A percentile compares a stretch with the other conserved stretches of the same genome.
These are phyloP conservation scores for Pyrocoelia pectoralis DNA, from an alignment of 2,888 invertebrate genomes.

Conservation along the genomic window DNA sequence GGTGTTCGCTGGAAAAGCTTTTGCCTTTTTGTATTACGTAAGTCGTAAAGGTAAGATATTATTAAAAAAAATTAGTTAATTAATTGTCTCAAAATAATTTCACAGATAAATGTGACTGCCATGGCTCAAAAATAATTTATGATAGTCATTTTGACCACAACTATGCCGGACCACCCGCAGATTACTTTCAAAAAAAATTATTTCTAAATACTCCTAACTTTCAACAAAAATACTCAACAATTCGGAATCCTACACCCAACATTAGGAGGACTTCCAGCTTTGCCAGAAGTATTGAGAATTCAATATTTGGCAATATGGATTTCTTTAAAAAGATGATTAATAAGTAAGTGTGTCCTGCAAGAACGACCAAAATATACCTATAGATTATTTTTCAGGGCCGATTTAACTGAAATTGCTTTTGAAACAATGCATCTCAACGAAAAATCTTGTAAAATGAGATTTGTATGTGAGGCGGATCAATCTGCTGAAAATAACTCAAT, in stretches of 20 bases:
- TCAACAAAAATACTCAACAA: conserved; percentile 27
- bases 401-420: conserved; percentile 52
- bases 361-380: not conserved
- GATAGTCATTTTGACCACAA: conserved; percentile 27
- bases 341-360: conserved; percentile 28
- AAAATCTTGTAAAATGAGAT: conserved; percentile 60
- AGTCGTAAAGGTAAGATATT: conserved; percentile 24
- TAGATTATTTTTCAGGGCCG: conserved; percentile 46
- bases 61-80: too few relatives aligned
- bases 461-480: conserved; percentile 63
- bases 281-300: conserved; percentile 32
- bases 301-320: conserved; percentile 35
- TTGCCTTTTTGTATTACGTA: conserved; percentile 46
- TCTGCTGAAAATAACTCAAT: conserved; percentile 55
- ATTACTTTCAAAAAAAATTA: conserved; percentile 1
- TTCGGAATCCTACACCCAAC: conserved; percentile 11
- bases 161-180: conserved; percentile 8
- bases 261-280: not conserved
- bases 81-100: not conserved
- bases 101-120: conserved; percentile 25
- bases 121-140: conserved; percentile 18
- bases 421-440: conserved; percentile 51
- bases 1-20: conserved; percentile 52
- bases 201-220: conserved; percentile 13
- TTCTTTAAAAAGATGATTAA: conserved; percentile 38